Base-by-base conservation (phyloP, 2,113 vertebrate genomes). In the Rhinoptilus africanus region DNA sequence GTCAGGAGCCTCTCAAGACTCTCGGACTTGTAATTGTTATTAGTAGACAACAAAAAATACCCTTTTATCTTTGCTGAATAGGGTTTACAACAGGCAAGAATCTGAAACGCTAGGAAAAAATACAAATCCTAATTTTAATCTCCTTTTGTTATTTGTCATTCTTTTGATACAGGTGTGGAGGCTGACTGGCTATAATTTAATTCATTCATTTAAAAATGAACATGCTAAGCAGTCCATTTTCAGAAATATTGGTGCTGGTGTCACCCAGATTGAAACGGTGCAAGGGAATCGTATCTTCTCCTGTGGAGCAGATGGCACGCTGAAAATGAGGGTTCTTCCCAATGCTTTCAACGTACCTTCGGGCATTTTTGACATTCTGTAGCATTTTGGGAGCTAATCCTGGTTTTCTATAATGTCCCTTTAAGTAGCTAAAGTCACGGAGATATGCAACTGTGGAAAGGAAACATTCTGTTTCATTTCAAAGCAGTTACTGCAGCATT, bases 211-310 rank as follows among this genome's bases (percentile, higher is more conserved):
- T 89, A 99, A 99, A 98, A 99, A 96, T 0, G 99, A 99, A 81
- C 99, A 99, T 9, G 98, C 99, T 79, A 99, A 99, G 95, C 99
- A 99, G 97, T 99, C 99, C 87, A 99, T 99, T 97, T 99, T 99
- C 98, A 98, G 99, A 84, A 99, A 99, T 96, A 99, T 99, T 19
- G 99, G 99, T 39, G 99, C 99, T 14, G 99, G 99, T 4, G 99
- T 99, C 91, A 99, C 99, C 98, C 98, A 99, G 97, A 99, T 99
- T 68, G 99, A 99, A 97, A 99, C 99, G 14, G 97, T 98, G 57
- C 99, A 99, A 20, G 98, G 98, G 53, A 99, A 98, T 94, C 99
- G 99, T 66, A 98, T 99, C 97, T 99, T 99, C 98, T 99, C 99
- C 96, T 99, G 99, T 64, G 99, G 99, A 57, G 99, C 99, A 10